These are phyloP conservation scores for Watsonalla cultraria DNA, from an alignment of 2,888 invertebrate genomes.

Conservation along the genomic window DNA sequence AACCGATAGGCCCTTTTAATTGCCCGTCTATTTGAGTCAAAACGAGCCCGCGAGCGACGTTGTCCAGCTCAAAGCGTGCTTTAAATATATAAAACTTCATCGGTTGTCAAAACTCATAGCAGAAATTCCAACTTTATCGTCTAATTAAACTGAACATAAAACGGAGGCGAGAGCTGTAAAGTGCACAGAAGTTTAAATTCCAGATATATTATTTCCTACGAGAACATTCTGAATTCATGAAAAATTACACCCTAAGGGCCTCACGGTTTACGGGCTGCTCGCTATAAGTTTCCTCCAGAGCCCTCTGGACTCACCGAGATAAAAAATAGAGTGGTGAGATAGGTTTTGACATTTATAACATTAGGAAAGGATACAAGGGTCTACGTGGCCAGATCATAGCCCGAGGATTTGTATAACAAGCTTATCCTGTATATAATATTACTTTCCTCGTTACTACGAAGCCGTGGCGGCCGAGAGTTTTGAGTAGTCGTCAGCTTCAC, in stretches of 20 bases:
- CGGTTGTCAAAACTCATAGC: not conserved
- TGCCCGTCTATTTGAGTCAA: no score
- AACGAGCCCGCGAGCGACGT: no score
- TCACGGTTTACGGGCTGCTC: not conserved
- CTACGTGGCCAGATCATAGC: not conserved
- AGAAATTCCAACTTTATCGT: not conserved
- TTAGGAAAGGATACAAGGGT: conserved; percentile 3
- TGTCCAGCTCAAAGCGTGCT: no score
- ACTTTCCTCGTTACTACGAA: no score
- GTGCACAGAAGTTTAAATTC: not conserved
- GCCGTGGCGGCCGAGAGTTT: no score
- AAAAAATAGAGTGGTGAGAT: conserved; percentile 14
- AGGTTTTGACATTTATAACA: conserved; percentile 7
- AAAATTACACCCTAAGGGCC: conserved; percentile 7
- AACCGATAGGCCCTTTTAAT: no score
- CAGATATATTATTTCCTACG: not conserved
- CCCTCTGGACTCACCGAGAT: conserved; percentile 11
- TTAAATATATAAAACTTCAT: not conserved
- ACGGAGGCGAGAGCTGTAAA: not conserved
- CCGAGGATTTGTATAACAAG: not conserved
- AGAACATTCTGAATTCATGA: conserved; percentile 12
- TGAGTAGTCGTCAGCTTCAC: no score
- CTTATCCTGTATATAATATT: not conserved
- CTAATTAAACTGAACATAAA: not conserved
- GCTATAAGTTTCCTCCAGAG: conserved; percentile 8